Base-by-base conservation (phyloP, 1,140 invertebrate genomes). In the Asbolus verrucosus region DNA sequence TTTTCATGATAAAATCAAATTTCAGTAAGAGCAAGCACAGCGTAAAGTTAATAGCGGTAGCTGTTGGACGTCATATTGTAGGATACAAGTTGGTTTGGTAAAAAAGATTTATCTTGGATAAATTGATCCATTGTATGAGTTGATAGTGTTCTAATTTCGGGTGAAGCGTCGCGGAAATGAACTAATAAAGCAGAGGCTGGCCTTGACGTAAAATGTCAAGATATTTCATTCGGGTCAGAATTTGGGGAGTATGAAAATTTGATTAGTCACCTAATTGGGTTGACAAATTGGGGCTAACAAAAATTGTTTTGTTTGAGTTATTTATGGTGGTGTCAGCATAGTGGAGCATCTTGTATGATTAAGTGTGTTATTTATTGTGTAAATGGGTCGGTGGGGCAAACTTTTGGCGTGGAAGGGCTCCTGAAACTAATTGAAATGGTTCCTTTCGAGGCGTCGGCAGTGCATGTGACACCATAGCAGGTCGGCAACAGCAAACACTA, bases 401-500 rank as follows among this genome's bases (percentile, higher is more conserved):
- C 27, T 54, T 27, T 14, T n/a, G 6, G 4, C 13, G 21, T 19
- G 46, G n/a, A 21, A 21, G 46, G 46, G 46, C 46, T 54, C 21
- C 21, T 54, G 46, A 54, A 54, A 54, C 46, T 54, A 54, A 54
- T 54, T 54, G 46, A 54, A 54, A 54, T 54, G 46, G 46, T 54
- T 54, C 46, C 46, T 54, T 54, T 54, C 19, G 46, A 54, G 46
- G 46, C 46, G 46, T 30, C 46, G 15, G 46, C 46, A 63, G 41
- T 63, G 61, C 61, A 63, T 63, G 61, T 63, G 61, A 63, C 61
- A 63, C 33, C 33, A 21, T 15, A 63, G 61, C 39, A 63, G 33
- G 61, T 62, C 31, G 59, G 59, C 39, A 63, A 13, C 61, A 63
- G 33, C 19, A 63, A 39, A 46, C 41, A 43, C 65, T 39, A 61